phyloP scores from a whole-genome alignment of 2,113 vertebrate species.

The Caranx ignobilis region DNA sequence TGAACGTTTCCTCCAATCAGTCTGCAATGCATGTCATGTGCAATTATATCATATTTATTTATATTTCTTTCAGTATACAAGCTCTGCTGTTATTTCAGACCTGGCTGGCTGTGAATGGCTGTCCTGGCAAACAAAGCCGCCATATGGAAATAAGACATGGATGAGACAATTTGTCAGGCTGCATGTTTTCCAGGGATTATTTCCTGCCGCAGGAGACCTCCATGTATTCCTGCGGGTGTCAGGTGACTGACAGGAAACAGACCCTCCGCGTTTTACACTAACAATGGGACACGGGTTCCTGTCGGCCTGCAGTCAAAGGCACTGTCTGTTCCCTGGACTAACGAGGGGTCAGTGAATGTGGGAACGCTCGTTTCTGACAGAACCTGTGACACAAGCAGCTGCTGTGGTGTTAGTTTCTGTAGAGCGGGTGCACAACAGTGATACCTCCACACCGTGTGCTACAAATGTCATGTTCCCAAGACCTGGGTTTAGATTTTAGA shows the following conservation, averaged over 20 bases:
- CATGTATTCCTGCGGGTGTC: constrained; percentile 33
- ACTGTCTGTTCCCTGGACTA: not conserved
- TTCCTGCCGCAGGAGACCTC: constrained; percentile 36
- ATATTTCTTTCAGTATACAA: constrained; percentile 33
- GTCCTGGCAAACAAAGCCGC: constrained; percentile 40
- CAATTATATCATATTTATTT: constrained; percentile 51
- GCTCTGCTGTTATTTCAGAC: constrained; percentile 41
- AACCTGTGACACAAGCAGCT: too few relatives aligned
- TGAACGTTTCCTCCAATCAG: constrained; percentile 5
- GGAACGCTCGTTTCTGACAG: not conserved
- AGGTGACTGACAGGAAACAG: constrained; percentile 60
- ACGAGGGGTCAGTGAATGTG: not conserved
- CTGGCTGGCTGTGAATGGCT: constrained; percentile 40
- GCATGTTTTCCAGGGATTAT: constrained; percentile 41
- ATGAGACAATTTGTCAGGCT: constrained; percentile 51
- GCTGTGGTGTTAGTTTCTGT: too few relatives aligned
- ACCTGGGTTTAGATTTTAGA: too few relatives aligned
- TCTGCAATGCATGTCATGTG: constrained; percentile 26
- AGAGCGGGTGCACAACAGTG: too few relatives aligned
- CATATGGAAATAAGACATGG: constrained; percentile 15
- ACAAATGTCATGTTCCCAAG: too few relatives aligned
- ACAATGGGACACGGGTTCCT: constrained; percentile 40
- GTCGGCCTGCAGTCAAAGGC: constrained; percentile 24
- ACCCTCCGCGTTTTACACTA: constrained; percentile 21
- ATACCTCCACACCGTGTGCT: too few relatives aligned